phyloP scores from a whole-genome alignment of 1,140 invertebrate genomes.

The Saccostrea echinata region DNA sequence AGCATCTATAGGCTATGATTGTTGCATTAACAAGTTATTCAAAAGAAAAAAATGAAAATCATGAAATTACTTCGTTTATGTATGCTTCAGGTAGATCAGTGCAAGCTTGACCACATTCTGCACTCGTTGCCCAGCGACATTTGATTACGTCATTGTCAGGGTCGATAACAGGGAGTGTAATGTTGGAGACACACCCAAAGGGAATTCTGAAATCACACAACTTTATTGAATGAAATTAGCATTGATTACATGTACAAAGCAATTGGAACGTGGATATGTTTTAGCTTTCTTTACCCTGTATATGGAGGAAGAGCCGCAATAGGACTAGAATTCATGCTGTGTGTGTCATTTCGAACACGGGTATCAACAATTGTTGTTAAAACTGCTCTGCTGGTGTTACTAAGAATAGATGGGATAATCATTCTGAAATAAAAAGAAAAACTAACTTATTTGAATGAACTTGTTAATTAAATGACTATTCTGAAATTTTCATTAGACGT shows the following conservation, averaged over 20 bases:
- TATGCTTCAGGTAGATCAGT: slow-evolving; percentile 40
- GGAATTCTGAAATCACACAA: slow-evolving; percentile 25
- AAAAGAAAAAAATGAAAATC: too few relatives aligned
- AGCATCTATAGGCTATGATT: too few relatives aligned
- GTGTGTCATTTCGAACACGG: slow-evolving; percentile 45
- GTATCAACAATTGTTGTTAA: slow-evolving; percentile 37
- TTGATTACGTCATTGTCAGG: slow-evolving; percentile 34
- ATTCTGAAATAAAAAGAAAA: not conserved
- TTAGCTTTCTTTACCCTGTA: slow-evolving; percentile 12
- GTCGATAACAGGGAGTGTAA: slow-evolving; percentile 34
- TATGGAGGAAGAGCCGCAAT: slow-evolving; percentile 44
- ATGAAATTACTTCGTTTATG: slow-evolving; percentile 31
- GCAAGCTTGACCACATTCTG: slow-evolving; percentile 40
- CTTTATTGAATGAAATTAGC: too few relatives aligned
- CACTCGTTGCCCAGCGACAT: slow-evolving; percentile 14
- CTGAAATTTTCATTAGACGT: too few relatives aligned
- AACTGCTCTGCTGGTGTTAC: not conserved
- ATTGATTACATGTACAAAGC: too few relatives aligned
- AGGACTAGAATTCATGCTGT: slow-evolving; percentile 39
- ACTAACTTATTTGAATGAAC: not conserved
- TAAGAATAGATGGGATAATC: not conserved
- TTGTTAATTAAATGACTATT: too few relatives aligned
- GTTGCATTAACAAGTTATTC: too few relatives aligned
- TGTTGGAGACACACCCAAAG: slow-evolving; percentile 36
- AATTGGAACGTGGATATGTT: too few relatives aligned